These are phyloP conservation scores for Boleophthalmus pectinirostris DNA, from an alignment of 2,113 vertebrate genomes.

Conservation along the genomic window DNA sequence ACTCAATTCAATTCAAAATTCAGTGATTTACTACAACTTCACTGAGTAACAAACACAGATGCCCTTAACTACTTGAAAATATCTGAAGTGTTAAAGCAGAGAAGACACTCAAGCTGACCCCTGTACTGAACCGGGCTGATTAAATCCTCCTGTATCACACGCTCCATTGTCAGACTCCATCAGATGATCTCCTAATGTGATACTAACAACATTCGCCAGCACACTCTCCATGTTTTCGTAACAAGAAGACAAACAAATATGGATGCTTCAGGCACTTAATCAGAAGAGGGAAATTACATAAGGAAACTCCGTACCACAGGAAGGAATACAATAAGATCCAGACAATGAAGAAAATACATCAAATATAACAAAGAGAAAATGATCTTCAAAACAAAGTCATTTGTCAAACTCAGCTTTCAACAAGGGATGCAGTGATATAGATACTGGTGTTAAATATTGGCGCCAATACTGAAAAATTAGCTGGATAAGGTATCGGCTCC, in stretches of 20 bases:
- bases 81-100: not conserved
- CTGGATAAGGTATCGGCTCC: too few species aligned
- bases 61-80: not conserved
- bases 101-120: not conserved
- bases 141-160: conserved; percentile 39
- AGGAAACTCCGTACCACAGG: conserved; percentile 13
- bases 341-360: conserved; percentile 24
- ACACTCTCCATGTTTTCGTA: conserved; percentile 4
- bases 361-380: not conserved
- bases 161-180: conserved; percentile 38
- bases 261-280: conserved; percentile 18
- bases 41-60: not conserved
- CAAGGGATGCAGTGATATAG: too few species aligned
- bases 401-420: not conserved
- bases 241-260: not conserved
- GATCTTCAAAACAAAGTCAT: not conserved
- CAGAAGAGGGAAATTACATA: conserved; percentile 36
- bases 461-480: too few species aligned
- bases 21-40: not conserved
- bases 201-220: conserved; percentile 36
- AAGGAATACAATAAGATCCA: conserved; percentile 33
- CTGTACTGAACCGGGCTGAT: conserved; percentile 16
- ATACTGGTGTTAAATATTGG: too few species aligned
- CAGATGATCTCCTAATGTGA: conserved; percentile 55
- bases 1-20: not conserved